Evolutionary conservation across 37 sponge, comb jelly and placozoan genomes (phyloP).

Genomic region (Beroe ovata): DNA sequence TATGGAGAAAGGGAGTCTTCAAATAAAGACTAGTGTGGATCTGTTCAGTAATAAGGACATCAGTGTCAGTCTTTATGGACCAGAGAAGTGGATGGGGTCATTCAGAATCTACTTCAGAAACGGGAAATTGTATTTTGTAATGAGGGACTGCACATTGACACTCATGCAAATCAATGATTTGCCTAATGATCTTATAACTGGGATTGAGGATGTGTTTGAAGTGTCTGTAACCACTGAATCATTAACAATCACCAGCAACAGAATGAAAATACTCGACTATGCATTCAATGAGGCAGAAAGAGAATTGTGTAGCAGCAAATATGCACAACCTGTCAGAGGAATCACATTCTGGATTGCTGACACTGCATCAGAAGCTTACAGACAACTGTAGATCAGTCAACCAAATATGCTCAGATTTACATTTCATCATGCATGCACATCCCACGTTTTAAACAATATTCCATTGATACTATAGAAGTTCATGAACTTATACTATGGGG

Average conservation of each 20-base stretch:
- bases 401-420: no score
- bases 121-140: background rate
- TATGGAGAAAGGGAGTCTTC: background rate
- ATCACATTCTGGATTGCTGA: background rate
- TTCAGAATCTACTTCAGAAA: background rate
- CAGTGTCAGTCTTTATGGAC: background rate
- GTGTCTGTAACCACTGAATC: background rate
- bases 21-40: background rate
- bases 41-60: background rate
- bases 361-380: background rate
- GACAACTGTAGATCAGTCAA: no score
- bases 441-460: no score
- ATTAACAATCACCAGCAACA: background rate
- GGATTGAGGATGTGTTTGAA: background rate
- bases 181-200: background rate
- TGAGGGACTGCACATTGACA: background rate
- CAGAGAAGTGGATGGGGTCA: background rate
- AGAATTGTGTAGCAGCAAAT: background rate
- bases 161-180: background rate
- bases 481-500: no score
- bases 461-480: no score
- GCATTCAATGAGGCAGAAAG: background rate
- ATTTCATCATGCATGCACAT: no score
- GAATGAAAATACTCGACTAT: background rate
- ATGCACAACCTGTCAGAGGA: background rate